Conservation (phyloP, 2,888 invertebrate genomes). For the Eueremaeus valkanovi region DNA sequence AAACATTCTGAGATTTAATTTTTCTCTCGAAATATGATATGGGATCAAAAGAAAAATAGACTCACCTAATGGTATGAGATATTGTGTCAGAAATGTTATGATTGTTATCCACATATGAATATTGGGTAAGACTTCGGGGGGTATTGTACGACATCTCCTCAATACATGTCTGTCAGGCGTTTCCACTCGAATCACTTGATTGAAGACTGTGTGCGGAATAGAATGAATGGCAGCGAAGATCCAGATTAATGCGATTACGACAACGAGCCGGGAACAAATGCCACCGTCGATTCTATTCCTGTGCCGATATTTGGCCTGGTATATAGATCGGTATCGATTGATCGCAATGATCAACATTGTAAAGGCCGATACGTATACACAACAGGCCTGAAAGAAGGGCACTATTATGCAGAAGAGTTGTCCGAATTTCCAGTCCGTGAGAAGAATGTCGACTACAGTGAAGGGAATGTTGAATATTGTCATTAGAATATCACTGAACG, state of each 20-base stretch:
- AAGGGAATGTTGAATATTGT: conserved; percentile 55
- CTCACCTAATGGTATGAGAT: conserved; percentile 52
- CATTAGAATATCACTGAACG: conserved; percentile 53
- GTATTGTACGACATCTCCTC: conserved; percentile 34
- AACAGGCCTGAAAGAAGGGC: conserved; percentile 53
- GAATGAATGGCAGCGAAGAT: conserved; percentile 40
- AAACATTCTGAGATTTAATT: too few relatives aligned
- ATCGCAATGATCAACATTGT: conserved; percentile 25
- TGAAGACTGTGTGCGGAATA: conserved; percentile 37
- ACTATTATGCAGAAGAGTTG: conserved; percentile 53
- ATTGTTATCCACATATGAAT: conserved; percentile 39
- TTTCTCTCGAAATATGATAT: too few relatives aligned
- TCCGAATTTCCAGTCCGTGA: conserved; percentile 55
- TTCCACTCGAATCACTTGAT: conserved; percentile 10
- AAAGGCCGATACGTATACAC: conserved; percentile 30
- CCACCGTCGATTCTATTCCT: not conserved
- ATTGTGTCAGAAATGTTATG: conserved; percentile 53
- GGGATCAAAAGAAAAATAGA: too few relatives aligned
- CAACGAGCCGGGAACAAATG: not conserved
- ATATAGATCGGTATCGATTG: conserved; percentile 16
- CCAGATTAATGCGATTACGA: conserved; percentile 40
- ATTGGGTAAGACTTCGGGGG: conserved; percentile 36
- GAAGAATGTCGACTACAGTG: conserved; percentile 35
- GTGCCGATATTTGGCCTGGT: not conserved
- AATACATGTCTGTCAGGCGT: conserved; percentile 12